Conservation (phyloP, 2,797 vertebrate genomes). For the Eptatretus atami region DNA sequence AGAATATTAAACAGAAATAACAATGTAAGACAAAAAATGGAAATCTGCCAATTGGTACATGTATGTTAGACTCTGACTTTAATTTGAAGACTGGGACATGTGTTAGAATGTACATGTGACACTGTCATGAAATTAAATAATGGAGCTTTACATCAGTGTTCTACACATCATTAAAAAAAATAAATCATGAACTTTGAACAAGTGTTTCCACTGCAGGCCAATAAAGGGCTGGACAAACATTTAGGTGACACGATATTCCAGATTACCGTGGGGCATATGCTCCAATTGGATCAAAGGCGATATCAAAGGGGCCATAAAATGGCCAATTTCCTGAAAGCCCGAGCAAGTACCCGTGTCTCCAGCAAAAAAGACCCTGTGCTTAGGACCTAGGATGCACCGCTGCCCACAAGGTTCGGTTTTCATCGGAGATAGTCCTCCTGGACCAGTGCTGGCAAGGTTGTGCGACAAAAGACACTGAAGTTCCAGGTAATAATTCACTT, state of each 20-base stretch:
- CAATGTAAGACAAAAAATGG: too few relatives aligned
- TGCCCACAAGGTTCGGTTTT: conserved; percentile 56
- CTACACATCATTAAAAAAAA: not conserved
- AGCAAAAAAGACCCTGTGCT: conserved; percentile 40
- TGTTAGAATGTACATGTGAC: not conserved
- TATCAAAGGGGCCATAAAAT: conserved; percentile 78
- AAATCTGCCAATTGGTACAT: too few relatives aligned
- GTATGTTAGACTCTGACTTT: too few relatives aligned
- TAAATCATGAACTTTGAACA: not conserved
- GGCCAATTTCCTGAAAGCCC: conserved; percentile 57
- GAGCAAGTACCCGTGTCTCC: conserved; percentile 76
- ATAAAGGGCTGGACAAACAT: not conserved
- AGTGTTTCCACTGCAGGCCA: not conserved
- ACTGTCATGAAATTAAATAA: not conserved
- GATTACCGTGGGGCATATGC: conserved; percentile 60
- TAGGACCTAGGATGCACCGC: conserved; percentile 26
- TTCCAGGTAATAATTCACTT: conserved; percentile 51
- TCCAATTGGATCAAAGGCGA: conserved; percentile 74
- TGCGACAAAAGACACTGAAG: conserved; percentile 57
- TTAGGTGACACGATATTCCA: conserved; percentile 4
- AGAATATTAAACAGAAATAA: too few relatives aligned
- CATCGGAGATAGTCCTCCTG: conserved; percentile 39
- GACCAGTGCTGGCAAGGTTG: conserved; percentile 77
- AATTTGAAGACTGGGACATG: too few relatives aligned
- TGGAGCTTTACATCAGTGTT: not conserved